phyloP scores from a whole-genome alignment of 2,113 vertebrate genomes.

The Triplophysa dalaica region DNA sequence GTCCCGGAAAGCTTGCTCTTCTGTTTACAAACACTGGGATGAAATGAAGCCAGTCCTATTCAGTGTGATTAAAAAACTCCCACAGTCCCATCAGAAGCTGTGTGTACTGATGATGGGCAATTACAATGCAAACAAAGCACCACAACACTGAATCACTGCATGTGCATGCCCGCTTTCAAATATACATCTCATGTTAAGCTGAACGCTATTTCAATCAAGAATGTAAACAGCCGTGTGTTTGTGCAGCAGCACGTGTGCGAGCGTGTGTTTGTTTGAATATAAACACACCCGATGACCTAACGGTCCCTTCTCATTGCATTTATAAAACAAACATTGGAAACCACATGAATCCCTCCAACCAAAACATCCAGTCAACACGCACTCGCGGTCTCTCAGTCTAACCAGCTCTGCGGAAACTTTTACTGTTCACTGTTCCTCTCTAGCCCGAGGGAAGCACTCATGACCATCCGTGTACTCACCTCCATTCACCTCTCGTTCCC shows the following conservation, averaged over 20 bases:
- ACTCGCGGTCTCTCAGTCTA: background rate
- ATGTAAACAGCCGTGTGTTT: background rate
- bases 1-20: background rate
- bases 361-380: background rate
- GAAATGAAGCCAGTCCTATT: constrained; percentile 2
- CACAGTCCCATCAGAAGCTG: background rate
- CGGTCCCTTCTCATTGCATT: constrained; percentile 1
- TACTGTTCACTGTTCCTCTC: background rate
- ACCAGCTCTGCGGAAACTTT: constrained; percentile 36
- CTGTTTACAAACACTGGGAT: constrained; percentile 2
- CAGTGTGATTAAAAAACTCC: constrained; percentile 11
- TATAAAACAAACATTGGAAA: background rate
- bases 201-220: background rate
- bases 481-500: constrained; percentile 16
- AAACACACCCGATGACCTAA: constrained; percentile 50
- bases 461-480: constrained; percentile 31
- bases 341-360: background rate
- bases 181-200: background rate
- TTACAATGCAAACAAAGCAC: constrained; percentile 3
- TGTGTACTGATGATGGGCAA: background rate
- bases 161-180: constrained; percentile 2
- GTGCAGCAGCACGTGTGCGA: constrained; percentile 9
- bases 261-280: constrained; percentile 33
- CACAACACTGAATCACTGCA: background rate
- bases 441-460: constrained; percentile 1